Evolutionary conservation across 2,888 invertebrate genomes (phyloP), one percentile per base, ranked within the genome.

Genomic region (Clunio marinus): DNA sequence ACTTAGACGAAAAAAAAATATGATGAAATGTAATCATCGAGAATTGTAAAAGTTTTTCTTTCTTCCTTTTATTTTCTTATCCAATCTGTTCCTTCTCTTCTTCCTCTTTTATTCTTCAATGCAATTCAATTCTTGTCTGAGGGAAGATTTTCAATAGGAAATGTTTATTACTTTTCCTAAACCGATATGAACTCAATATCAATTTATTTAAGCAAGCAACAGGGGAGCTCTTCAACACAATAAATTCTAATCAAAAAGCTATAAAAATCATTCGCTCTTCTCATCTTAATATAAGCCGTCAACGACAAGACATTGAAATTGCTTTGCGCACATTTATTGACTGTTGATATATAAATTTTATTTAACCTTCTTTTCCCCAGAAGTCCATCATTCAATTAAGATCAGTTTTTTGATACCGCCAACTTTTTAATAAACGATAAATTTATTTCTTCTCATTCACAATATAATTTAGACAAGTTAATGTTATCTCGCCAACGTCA

Each of bases 381-480:
- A 46, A 45, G 28, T 20, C 27, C 46, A 46, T 63, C 63, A 63
- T 63, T 63, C 46, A 63, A 63, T 63, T 63, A 63, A 63, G 28
- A 63, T 63, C 57, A n/a, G 25, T 25, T 22, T 41, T 57, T 8
- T 17, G 51, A 51, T 51, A 51, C 8, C 51, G 20, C 20, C n/a
- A 41, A 41, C 41, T 22, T 51, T 51, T 51, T 51, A 51, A 51
- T 51, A 51, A n/a, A 17, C 51, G 51, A 4, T 51, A 20, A 51
- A 51, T 8, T 51, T 17, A 17, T 17, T 22, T 51, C 2, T n/a
- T 41, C 41, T 41, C 41, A 32, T 32, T 10, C 7, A 10, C 41
- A n/a, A n/a, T n/a, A n/a, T n/a, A n/a, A n/a, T n/a, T n/a, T n/a
- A n/a, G n/a, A n/a, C n/a, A n/a, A n/a, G n/a, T n/a, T n/a, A n/a